A percentile compares a stretch with the other conserved stretches of the same genome.
Conservation (phyloP, 1,140 invertebrate genomes). For the Proales similis region DNA sequence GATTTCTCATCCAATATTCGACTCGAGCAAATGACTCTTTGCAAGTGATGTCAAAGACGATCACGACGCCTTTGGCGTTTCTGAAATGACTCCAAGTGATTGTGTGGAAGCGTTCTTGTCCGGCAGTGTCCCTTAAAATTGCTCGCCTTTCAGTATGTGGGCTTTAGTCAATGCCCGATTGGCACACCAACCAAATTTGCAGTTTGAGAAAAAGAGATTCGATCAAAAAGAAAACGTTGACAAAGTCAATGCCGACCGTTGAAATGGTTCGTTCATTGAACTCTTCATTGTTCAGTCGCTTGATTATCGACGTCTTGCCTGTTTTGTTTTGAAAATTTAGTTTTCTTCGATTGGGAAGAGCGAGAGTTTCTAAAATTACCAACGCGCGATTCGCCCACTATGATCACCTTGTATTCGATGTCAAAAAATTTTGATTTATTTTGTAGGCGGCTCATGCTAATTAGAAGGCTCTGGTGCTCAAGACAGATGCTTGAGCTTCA, state of each 20-base stretch:
- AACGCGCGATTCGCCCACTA: slow-evolving; percentile 35
- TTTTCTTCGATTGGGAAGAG: too few relatives aligned
- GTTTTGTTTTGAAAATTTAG: too few relatives aligned
- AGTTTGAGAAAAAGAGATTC: slow-evolving; percentile 57
- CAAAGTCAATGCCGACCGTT: slow-evolving; percentile 77
- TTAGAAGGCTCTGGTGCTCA: too few relatives aligned
- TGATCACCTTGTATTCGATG: slow-evolving; percentile 36
- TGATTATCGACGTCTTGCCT: slow-evolving; percentile 33
- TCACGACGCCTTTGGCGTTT: slow-evolving; percentile 54
- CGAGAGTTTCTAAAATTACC: too few relatives aligned
- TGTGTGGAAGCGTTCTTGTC: slow-evolving; percentile 61
- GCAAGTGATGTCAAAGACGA: slow-evolving; percentile 33
- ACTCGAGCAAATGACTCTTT: slow-evolving; percentile 53
- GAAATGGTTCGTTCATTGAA: slow-evolving; percentile 61
- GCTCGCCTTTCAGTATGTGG: neutral
- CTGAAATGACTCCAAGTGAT: slow-evolving; percentile 62
- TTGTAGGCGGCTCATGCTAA: too few relatives aligned
- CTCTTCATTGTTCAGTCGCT: slow-evolving; percentile 23
- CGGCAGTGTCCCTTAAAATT: slow-evolving; percentile 58
- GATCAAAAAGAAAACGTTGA: slow-evolving; percentile 57
- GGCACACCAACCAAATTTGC: slow-evolving; percentile 52
- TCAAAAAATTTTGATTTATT: slow-evolving; percentile 25
- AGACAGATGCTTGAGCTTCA: too few relatives aligned
- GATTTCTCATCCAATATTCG: slow-evolving; percentile 49
- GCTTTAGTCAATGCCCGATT: neutral